Evolutionary conservation across 2,113 vertebrate species (phyloP).

Genomic region (Myotis brandtii): DNA sequence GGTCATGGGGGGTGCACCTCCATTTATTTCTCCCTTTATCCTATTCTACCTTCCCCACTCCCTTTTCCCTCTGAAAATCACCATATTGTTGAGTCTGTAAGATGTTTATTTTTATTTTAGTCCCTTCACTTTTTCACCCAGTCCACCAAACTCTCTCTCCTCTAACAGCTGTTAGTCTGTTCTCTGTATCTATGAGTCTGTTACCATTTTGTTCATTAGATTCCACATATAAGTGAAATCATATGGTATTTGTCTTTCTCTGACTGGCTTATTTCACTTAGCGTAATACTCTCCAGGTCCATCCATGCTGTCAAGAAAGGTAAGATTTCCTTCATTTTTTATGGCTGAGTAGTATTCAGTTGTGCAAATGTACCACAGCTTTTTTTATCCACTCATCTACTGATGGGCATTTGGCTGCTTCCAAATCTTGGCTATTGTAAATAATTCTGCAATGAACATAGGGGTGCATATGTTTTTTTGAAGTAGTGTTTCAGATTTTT

Average conservation of each 20-base stretch:
- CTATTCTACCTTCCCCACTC: not conserved
- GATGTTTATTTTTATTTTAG: not conserved
- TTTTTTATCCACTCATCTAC: not conserved
- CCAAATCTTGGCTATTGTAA: not conserved
- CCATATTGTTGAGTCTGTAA: not conserved
- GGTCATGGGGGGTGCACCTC: no score
- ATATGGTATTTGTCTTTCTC: not conserved
- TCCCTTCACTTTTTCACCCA: not conserved
- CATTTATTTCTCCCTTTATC: not conserved
- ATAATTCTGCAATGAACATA: not conserved
- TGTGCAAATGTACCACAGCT: not conserved
- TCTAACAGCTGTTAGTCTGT: not conserved
- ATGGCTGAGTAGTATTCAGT: not conserved
- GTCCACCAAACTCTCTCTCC: not conserved
- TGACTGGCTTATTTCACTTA: not conserved
- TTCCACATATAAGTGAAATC: not conserved
- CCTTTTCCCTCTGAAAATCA: not conserved
- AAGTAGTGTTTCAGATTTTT: not conserved
- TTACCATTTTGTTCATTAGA: not conserved
- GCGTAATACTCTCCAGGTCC: not conserved
- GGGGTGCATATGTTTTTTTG: not conserved
- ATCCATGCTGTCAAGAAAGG: not conserved
- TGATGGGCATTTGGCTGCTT: not conserved
- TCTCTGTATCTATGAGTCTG: not conserved
- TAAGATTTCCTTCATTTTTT: not conserved